Evolutionary conservation across 1,140 invertebrate genomes (phyloP).

Genomic region (Cotesia typhae): DNA sequence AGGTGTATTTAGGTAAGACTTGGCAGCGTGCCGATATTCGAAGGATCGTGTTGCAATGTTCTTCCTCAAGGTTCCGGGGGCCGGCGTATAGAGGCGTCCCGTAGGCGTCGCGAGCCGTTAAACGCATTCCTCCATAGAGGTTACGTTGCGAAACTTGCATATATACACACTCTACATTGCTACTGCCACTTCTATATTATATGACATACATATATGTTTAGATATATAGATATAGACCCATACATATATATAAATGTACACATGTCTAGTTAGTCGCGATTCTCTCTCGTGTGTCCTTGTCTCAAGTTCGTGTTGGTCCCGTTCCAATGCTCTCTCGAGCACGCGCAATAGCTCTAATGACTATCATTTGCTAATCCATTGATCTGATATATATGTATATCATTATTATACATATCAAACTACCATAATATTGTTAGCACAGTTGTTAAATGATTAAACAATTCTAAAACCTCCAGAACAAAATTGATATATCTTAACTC

Average conservation of each 20-base stretch:
- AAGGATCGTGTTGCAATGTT: conserved; percentile 65
- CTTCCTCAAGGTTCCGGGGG: conserved; percentile 63
- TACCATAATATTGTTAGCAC: not conserved
- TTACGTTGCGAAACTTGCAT: conserved; percentile 46
- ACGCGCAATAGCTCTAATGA: conserved; percentile 22
- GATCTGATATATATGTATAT: conserved; percentile 13
- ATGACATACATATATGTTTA: conserved; percentile 10
- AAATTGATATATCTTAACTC: no score
- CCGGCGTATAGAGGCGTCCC: conserved; percentile 59
- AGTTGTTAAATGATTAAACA: no score
- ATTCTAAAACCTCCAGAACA: no score
- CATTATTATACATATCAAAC: not conserved
- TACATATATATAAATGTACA: conserved; percentile 21
- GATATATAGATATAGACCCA: not conserved
- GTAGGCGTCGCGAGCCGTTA: conserved; percentile 64
- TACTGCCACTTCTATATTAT: conserved; percentile 13
- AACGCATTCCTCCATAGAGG: conserved; percentile 67
- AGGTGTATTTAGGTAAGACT: conserved; percentile 39
- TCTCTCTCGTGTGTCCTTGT: conserved; percentile 56
- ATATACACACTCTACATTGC: conserved; percentile 10
- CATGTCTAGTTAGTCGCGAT: conserved; percentile 61
- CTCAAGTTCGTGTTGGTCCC: conserved; percentile 60
- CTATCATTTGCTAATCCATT: conserved; percentile 19
- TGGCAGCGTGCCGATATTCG: conserved; percentile 62
- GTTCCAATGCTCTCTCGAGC: conserved; percentile 37